These are phyloP conservation scores for Caenorhabditis tropicalis DNA, from an alignment of 1,140 invertebrate species.

Conservation along the genomic window DNA sequence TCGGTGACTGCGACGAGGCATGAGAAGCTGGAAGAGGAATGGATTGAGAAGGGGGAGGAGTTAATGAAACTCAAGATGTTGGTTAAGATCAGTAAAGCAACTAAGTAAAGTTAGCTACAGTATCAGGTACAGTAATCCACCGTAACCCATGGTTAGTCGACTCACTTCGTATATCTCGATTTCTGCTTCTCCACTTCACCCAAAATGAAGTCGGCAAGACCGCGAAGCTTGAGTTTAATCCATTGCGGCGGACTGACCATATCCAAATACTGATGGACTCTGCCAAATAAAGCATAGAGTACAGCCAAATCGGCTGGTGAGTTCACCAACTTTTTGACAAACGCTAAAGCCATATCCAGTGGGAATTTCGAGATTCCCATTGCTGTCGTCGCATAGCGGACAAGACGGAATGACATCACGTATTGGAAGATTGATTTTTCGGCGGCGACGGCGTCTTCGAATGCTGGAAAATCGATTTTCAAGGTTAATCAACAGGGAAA, in stretches of 20 bases:
- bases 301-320: not conserved
- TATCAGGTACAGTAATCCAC: too few species aligned
- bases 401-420: conserved; percentile 59
- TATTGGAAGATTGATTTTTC: conserved; percentile 60
- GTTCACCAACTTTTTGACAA: conserved; percentile 61
- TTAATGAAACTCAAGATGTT: not conserved
- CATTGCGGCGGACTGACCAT: conserved; percentile 3
- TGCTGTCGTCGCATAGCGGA: conserved; percentile 60
- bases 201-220: conserved; percentile 22
- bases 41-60: not conserved
- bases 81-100: not conserved
- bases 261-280: conserved; percentile 35
- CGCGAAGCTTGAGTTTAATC: conserved; percentile 7
- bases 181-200: conserved; percentile 47
- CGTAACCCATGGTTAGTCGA: not conserved
- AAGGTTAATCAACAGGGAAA: not conserved
- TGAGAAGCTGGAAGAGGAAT: conserved; percentile 46
- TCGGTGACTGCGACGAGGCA: conserved; percentile 52
- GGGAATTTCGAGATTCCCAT: conserved; percentile 63
- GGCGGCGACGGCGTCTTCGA: conserved; percentile 60
- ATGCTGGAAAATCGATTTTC: conserved; percentile 54
- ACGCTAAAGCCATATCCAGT: conserved; percentile 61
- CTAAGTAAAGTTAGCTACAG: too few species aligned
- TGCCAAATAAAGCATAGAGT: conserved; percentile 40
- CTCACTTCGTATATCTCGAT: conserved; percentile 46